Conservation (phyloP, 2,888 invertebrate genomes). For the Chrysolina haemoptera region DNA sequence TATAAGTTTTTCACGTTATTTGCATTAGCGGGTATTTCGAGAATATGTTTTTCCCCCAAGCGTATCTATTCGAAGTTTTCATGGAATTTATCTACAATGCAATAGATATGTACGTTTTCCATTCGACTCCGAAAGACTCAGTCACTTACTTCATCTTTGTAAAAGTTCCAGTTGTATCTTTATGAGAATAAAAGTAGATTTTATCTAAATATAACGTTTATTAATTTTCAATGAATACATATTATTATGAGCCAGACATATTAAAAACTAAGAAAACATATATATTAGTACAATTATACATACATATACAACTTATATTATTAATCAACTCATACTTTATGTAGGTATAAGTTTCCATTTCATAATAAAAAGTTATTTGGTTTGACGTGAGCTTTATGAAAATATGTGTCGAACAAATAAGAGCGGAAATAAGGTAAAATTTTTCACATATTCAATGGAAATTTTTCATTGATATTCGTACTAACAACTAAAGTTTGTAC, state of each 20-base stretch:
- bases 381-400: slow-evolving; percentile 51
- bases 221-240: slow-evolving; percentile 59
- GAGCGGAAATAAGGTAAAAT: slow-evolving; percentile 34
- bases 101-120: no score
- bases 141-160: no score
- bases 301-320: slow-evolving; percentile 59
- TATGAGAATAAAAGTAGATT: slow-evolving; percentile 28
- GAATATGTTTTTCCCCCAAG: no score
- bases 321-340: slow-evolving; percentile 46
- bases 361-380: slow-evolving; percentile 54
- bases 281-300: slow-evolving; percentile 60
- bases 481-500: slow-evolving; percentile 59
- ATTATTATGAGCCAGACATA: slow-evolving; percentile 54
- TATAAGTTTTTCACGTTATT: no score
- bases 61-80: no score
- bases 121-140: not conserved
- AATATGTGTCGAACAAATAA: slow-evolving; percentile 22
- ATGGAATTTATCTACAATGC: no score
- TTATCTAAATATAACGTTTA: slow-evolving; percentile 63
- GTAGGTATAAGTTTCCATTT: slow-evolving; percentile 28
- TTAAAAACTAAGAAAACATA: slow-evolving; percentile 55
- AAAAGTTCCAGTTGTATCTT: no score
- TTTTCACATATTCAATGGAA: slow-evolving; percentile 32
- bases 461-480: slow-evolving; percentile 57
- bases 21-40: no score